Base-by-base conservation (phyloP, 1,140 invertebrate genomes). In the Lithobius niger region DNA sequence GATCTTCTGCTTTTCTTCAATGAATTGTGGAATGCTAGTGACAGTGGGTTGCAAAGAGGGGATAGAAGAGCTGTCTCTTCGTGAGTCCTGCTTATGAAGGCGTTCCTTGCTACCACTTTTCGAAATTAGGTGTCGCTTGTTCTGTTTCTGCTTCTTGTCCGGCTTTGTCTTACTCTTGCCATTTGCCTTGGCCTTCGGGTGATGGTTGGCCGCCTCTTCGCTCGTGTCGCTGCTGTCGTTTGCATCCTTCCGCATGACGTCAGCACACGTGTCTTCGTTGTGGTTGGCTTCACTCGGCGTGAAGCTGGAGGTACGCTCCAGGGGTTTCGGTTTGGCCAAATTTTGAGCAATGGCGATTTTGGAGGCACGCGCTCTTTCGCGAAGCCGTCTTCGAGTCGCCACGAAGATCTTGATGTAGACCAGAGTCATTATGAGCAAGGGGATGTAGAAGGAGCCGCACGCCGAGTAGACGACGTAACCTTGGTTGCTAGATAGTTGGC, bases 1-100 rank as follows among this genome's bases (percentile, higher is more conserved):
- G 61, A 95, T 95, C 60, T 86, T 81, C 69, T 95, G 90, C 61
- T 89, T 88, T 65, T 95, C 88, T 69, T 95, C 90, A 60, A 94
- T 90, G 67, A 91, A 90, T 64, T 90, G 86, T 63, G 87, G 86
- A 2, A 92, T 55, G 53, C 3, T 26, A 4, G 53, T 4, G 26
- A 15, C 24, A 15, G 24, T 26, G n/a, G n/a, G n/a, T n/a, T n/a
- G n/a, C n/a, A n/a, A n/a, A n/a, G n/a, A n/a, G n/a, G n/a, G n/a
- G 22, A 16, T 52, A 10, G 10, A n/a, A 43, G 10, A 10, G 31
- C 31, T 40, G 31, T 40, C n/a, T n/a, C n/a, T n/a, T n/a, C n/a
- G n/a, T n/a, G n/a, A 40, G 18, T 40, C 10, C 18, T 40, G 10
- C 18, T 40, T 40, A 13, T 40, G 31, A 18, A 40, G 31, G 10